These are phyloP conservation scores for Drosophila nebulosa DNA, from an alignment of 1,140 invertebrate species.

Conservation along the genomic window DNA sequence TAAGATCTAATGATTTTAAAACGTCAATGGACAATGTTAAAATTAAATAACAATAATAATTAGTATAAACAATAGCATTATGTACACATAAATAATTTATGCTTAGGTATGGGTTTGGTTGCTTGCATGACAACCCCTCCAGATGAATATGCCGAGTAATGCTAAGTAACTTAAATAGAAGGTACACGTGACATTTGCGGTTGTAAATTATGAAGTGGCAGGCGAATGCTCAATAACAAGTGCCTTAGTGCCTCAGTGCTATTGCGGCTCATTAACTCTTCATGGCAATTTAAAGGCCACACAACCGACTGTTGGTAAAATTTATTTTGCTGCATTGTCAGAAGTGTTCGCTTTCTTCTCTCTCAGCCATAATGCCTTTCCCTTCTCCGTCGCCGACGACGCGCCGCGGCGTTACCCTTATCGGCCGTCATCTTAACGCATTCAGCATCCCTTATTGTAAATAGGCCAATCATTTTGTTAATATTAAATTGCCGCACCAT, in stretches of 20 bases:
- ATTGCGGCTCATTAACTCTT: conserved; percentile 74
- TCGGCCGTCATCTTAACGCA: background rate
- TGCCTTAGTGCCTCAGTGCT: conserved; percentile 23
- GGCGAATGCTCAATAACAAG: conserved; percentile 47
- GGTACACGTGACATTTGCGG: conserved; percentile 71
- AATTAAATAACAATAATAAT: background rate
- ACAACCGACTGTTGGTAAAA: conserved; percentile 14
- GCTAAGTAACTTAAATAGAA: conserved; percentile 60
- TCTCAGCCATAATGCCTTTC: conserved; percentile 7
- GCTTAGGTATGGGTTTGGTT: conserved; percentile 17
- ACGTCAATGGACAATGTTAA: too few species aligned
- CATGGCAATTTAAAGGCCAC: conserved; percentile 47
- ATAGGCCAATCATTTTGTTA: conserved; percentile 62
- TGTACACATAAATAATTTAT: conserved; percentile 20
- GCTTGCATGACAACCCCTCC: conserved; percentile 25
- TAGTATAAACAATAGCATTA: background rate
- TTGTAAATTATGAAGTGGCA: conserved; percentile 51
- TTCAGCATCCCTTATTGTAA: conserved; percentile 58
- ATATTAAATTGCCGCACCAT: conserved; percentile 47
- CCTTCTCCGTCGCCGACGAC: background rate
- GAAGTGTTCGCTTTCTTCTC: conserved; percentile 12
- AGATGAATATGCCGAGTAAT: conserved; percentile 65
- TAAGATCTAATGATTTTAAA: too few species aligned
- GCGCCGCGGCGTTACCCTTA: background rate
- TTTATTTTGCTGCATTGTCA: conserved; percentile 18